phyloP scores from a whole-genome alignment of 2,888 invertebrate species.

The Nomada flava region DNA sequence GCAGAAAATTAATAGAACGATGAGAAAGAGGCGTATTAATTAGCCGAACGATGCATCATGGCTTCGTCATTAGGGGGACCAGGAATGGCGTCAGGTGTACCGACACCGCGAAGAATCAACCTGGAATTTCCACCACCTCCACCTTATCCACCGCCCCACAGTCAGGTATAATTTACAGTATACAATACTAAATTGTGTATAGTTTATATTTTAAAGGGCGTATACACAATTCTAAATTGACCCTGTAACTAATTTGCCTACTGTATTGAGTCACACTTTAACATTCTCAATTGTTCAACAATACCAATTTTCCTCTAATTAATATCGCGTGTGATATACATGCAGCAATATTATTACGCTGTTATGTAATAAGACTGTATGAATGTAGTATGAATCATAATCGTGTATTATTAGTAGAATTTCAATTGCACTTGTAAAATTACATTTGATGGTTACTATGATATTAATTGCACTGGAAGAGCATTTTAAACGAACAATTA shows the following conservation, averaged over 20 bases:
- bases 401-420: background rate
- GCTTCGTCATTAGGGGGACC: conserved; percentile 78
- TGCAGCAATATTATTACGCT: no score
- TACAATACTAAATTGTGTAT: background rate
- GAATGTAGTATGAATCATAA: no score
- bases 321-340: no score
- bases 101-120: conserved; percentile 80
- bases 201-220: background rate
- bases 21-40: conserved; percentile 50
- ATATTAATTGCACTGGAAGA: no score
- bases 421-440: background rate
- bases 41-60: conserved; percentile 71
- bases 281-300: no score
- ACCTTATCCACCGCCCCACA: conserved; percentile 87
- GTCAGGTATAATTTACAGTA: conserved; percentile 66
- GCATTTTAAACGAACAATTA: no score
- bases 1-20: conserved; percentile 42
- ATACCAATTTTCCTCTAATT: no score
- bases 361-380: no score
- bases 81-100: conserved; percentile 77
- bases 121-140: conserved; percentile 92
- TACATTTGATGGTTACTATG: background rate
- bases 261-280: no score
- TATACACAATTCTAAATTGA: background rate
- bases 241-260: no score